Conservation (phyloP, 2,797 vertebrate species). For the Siniperca scherzeri region DNA sequence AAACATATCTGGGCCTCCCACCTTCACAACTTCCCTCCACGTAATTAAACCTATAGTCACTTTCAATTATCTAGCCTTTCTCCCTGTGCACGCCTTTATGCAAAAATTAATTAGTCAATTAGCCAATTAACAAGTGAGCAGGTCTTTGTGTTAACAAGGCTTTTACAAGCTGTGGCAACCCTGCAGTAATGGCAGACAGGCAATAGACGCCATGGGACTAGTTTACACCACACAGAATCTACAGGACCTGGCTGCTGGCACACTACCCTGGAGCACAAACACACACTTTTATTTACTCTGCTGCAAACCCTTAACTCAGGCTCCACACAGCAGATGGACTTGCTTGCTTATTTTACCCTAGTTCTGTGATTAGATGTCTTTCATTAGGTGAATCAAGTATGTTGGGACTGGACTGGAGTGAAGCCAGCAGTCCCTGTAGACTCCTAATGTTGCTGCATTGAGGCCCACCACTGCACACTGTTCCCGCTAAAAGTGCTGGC, state of each 20-base stretch:
- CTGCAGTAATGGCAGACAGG: conserved; percentile 84
- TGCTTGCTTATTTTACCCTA: conserved; percentile 74
- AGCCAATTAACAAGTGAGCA: conserved; percentile 92
- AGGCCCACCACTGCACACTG: conserved; percentile 59
- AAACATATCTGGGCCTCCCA: conserved; percentile 64
- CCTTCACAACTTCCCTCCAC: conserved; percentile 68
- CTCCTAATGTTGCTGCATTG: conserved; percentile 53
- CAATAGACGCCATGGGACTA: conserved; percentile 84
- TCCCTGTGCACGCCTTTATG: conserved; percentile 85
- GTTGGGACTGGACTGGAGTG: conserved; percentile 64
- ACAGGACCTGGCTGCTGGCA: conserved; percentile 44
- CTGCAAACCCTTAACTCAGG: conserved; percentile 52
- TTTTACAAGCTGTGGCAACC: conserved; percentile 90
- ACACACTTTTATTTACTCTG: conserved; percentile 55
- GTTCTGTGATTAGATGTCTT: conserved; percentile 76
- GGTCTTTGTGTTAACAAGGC: conserved; percentile 91
- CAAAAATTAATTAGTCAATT: conserved; percentile 92
- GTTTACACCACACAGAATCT: conserved; percentile 67
- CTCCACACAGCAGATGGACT: conserved; percentile 63
- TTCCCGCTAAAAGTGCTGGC: conserved; percentile 60
- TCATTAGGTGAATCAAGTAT: conserved; percentile 76
- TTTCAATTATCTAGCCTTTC: conserved; percentile 88
- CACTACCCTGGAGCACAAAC: conserved; percentile 11
- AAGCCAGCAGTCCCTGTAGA: conserved; percentile 69
- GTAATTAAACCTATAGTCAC: conserved; percentile 91